phyloP scores from a whole-genome alignment of 2,797 vertebrate genomes.

The Rhynchotus rufescens region DNA sequence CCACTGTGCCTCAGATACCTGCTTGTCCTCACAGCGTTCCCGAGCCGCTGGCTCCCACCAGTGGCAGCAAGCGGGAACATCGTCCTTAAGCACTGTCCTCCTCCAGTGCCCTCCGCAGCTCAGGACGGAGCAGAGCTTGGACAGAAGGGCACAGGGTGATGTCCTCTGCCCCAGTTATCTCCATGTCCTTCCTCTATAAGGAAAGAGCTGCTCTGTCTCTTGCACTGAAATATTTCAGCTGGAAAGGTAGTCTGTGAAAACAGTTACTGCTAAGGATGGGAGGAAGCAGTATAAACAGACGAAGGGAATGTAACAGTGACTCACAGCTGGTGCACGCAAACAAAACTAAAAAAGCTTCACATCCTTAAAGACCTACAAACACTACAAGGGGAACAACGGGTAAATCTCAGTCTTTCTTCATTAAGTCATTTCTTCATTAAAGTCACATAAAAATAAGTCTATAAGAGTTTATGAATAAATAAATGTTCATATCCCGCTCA shows the following conservation, averaged over 20 bases:
- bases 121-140: neutral
- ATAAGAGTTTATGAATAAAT: neutral
- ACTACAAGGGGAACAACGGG: neutral
- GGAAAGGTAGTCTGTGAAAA: neutral
- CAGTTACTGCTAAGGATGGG: neutral
- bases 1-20: no score
- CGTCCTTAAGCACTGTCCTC: neutral
- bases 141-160: neutral
- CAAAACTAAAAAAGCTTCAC: neutral
- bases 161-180: neutral
- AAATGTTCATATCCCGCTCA: neutral
- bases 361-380: neutral
- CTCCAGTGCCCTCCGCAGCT: neutral
- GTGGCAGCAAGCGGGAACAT: neutral
- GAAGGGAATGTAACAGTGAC: neutral
- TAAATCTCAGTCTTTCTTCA: neutral
- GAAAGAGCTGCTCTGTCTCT: neutral
- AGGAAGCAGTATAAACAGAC: neutral
- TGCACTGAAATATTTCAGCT: neutral
- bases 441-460: neutral
- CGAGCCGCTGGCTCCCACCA: neutral
- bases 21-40: no score
- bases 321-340: neutral
- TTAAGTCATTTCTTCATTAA: neutral
- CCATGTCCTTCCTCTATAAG: neutral